These are phyloP conservation scores for Cichladusa arquata DNA, from an alignment of 2,113 vertebrate species.

Conservation along the genomic window DNA sequence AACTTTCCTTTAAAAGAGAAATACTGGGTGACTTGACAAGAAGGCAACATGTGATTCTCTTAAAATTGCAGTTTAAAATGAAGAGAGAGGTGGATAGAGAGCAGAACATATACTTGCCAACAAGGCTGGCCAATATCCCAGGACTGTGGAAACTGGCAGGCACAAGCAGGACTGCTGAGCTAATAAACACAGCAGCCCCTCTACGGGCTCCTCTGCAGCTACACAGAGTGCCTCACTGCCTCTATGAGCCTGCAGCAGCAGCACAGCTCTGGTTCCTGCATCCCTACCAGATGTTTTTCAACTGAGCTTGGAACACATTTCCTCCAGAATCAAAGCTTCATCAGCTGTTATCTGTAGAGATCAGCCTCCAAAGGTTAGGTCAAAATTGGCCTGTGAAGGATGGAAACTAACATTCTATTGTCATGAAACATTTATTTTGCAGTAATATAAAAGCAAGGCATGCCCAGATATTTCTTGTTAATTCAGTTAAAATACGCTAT, in stretches of 20 bases:
- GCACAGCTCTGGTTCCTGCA: background rate
- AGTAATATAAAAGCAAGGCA: background rate
- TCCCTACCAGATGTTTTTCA: constrained; percentile 45
- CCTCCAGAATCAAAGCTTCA: constrained; percentile 28
- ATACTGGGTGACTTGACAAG: background rate
- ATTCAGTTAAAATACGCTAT: background rate
- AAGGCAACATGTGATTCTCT: background rate
- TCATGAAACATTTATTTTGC: background rate
- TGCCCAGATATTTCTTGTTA: background rate
- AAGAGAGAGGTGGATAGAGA: background rate
- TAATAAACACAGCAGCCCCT: constrained; percentile 17
- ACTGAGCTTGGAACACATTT: constrained; percentile 19
- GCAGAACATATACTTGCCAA: background rate
- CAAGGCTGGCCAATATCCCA: background rate
- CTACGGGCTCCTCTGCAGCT: background rate
- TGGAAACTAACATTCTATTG: background rate
- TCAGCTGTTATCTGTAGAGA: constrained; percentile 18
- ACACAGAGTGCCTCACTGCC: background rate
- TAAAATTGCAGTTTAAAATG: background rate
- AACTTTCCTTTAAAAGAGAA: background rate
- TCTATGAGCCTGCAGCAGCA: background rate
- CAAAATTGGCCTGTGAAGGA: background rate
- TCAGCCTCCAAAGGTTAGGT: background rate
- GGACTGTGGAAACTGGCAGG: constrained; percentile 17
- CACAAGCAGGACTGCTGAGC: background rate